Evolutionary conservation across 2,888 invertebrate species (phyloP).

Genomic region (Aethes cnicana): DNA sequence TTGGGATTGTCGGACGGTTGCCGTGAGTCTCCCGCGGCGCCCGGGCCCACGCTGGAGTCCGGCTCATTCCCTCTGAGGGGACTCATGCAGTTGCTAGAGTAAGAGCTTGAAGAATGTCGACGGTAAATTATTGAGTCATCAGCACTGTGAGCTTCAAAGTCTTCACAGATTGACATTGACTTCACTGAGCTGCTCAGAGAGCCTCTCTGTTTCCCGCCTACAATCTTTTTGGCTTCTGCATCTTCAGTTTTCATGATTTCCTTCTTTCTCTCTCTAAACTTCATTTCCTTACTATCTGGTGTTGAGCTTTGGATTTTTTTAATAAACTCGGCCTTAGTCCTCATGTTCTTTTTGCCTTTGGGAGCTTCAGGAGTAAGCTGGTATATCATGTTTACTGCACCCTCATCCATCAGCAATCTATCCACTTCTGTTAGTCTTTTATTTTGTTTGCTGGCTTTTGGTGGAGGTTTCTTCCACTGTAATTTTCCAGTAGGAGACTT

Average conservation of each 20-base stretch:
- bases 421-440: slow-evolving; percentile 88
- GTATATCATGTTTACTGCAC: slow-evolving; percentile 92
- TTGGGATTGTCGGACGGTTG: slow-evolving; percentile 37
- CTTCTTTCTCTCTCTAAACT: slow-evolving; percentile 79
- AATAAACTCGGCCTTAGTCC: slow-evolving; percentile 83
- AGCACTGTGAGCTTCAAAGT: slow-evolving; percentile 84
- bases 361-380: slow-evolving; percentile 85
- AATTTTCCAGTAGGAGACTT: slow-evolving; percentile 66
- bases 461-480: slow-evolving; percentile 74
- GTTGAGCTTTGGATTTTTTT: slow-evolving; percentile 82
- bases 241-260: slow-evolving; percentile 59
- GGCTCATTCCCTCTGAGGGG: slow-evolving; percentile 83
- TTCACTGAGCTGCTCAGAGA: slow-evolving; percentile 68
- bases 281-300: slow-evolving; percentile 70
- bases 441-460: slow-evolving; percentile 76
- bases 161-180: slow-evolving; percentile 83
- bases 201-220: slow-evolving; percentile 61
- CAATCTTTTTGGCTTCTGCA: slow-evolving; percentile 61
- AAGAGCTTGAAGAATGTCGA: slow-evolving; percentile 91
- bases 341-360: slow-evolving; percentile 75
- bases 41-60: slow-evolving; percentile 50
- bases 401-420: slow-evolving; percentile 90
- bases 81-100: slow-evolving; percentile 87
- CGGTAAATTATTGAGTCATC: slow-evolving; percentile 91
- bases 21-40: slow-evolving; percentile 41